Evolutionary conservation across 2,113 vertebrate genomes (phyloP).

Genomic region (Pachypanchax playfairii): DNA sequence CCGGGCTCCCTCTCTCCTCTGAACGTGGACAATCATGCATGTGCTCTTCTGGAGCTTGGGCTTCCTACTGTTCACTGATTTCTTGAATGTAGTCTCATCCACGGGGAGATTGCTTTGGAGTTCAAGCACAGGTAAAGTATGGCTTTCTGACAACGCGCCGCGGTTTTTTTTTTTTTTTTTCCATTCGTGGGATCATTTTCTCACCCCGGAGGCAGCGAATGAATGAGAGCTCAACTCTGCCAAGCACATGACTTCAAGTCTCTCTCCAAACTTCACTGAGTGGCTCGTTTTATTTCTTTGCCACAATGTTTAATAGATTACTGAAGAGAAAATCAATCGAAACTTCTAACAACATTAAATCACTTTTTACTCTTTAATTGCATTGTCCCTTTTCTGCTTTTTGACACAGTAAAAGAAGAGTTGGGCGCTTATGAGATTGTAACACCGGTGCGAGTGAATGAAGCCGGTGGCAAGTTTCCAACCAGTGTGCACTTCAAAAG

Average conservation of each 20-base stretch:
- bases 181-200: slow-evolving; percentile 13
- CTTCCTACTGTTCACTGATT: slow-evolving; percentile 85
- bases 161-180: not conserved
- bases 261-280: too few species aligned
- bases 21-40: slow-evolving; percentile 91
- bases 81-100: slow-evolving; percentile 79
- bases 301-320: too few species aligned
- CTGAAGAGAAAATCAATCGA: too few species aligned
- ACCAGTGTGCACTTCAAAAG: slow-evolving; percentile 91
- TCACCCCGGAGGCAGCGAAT: slow-evolving; percentile 58
- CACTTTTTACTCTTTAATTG: not conserved
- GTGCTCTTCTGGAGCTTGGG: slow-evolving; percentile 90
- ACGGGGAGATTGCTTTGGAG: slow-evolving; percentile 81
- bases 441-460: slow-evolving; percentile 89
- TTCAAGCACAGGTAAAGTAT: slow-evolving; percentile 87
- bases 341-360: too few species aligned
- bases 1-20: slow-evolving; percentile 67
- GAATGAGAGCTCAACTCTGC: slow-evolving; percentile 73
- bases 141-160: slow-evolving; percentile 36
- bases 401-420: slow-evolving; percentile 81
- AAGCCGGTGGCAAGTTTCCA: slow-evolving; percentile 89
- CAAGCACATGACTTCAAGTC: slow-evolving; percentile 55
- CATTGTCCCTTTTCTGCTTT: too few species aligned
- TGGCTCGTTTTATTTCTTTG: too few species aligned
- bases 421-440: slow-evolving; percentile 90